These are phyloP conservation scores for Timema cristinae DNA, from an alignment of 2,888 invertebrate species.

Conservation along the genomic window DNA sequence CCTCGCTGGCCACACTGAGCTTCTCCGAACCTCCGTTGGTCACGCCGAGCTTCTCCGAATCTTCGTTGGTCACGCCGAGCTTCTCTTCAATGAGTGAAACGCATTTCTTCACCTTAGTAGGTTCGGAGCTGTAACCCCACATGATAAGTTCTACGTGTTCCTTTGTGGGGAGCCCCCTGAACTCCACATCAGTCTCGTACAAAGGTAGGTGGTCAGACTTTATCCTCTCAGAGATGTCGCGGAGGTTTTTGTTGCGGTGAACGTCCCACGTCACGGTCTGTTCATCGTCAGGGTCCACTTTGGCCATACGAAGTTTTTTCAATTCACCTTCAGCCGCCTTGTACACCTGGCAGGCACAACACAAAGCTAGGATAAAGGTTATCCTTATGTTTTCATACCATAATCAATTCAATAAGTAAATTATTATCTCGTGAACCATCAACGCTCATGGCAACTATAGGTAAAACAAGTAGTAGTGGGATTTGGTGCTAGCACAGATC, in stretches of 20 bases:
- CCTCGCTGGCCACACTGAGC: too few relatives aligned
- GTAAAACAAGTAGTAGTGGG: too few relatives aligned
- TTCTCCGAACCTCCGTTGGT: too few relatives aligned
- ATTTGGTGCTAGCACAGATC: too few relatives aligned
- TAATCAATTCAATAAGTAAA: too few relatives aligned
- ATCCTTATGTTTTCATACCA: too few relatives aligned
- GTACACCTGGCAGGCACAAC: conserved; percentile 52
- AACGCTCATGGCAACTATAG: too few relatives aligned
- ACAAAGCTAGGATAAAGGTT: too few relatives aligned
- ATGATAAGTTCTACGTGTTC: conserved; percentile 65
- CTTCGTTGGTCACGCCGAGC: not conserved
- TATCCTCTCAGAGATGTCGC: conserved; percentile 47
- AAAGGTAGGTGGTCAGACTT: conserved; percentile 44
- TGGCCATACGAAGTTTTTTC: conserved; percentile 62
- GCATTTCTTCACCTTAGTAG: conserved; percentile 60
- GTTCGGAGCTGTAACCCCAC: conserved; percentile 74
- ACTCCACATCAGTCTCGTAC: conserved; percentile 57
- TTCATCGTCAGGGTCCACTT: conserved; percentile 48
- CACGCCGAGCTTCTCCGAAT: not conserved
- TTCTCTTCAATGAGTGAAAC: conserved; percentile 46
- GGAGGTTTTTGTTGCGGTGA: conserved; percentile 59
- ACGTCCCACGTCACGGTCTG: conserved; percentile 69
- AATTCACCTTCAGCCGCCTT: conserved; percentile 62
- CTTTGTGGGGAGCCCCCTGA: conserved; percentile 62
- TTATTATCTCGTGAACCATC: too few relatives aligned